Evolutionary conservation across 2,797 vertebrate genomes (phyloP).

Genomic region (Gymnoscopelus braueri): DNA sequence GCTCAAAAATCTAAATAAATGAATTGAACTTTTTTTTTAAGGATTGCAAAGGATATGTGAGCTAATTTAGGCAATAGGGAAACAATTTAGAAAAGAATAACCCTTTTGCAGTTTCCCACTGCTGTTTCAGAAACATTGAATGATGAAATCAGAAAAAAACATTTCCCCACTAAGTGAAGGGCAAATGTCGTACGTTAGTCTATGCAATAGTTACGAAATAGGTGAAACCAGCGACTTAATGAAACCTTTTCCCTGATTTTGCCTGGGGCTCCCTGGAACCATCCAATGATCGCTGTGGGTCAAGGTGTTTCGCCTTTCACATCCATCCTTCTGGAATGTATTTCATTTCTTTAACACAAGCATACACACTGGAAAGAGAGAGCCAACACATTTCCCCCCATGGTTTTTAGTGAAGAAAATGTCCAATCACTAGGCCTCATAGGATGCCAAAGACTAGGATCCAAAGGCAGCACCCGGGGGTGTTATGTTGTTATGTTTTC

Average conservation of each 20-base stretch:
- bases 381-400: conserved; percentile 17
- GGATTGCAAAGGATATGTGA: too few relatives aligned
- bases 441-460: conserved; percentile 32
- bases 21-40: too few relatives aligned
- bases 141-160: too few relatives aligned
- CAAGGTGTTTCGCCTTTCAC: background rate
- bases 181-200: background rate
- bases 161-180: too few relatives aligned
- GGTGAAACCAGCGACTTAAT: background rate
- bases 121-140: too few relatives aligned
- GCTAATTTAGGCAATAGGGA: too few relatives aligned
- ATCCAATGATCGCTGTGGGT: conserved; percentile 17
- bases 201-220: background rate
- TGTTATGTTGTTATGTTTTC: conserved; percentile 22
- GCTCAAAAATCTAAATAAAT: background rate
- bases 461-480: background rate
- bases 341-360: conserved; percentile 32
- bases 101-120: too few relatives aligned
- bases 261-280: conserved; percentile 6
- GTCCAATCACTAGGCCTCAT: conserved; percentile 40
- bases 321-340: conserved; percentile 44
- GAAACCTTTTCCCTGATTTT: background rate
- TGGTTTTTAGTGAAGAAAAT: conserved; percentile 45
- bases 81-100: too few relatives aligned
- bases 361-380: conserved; percentile 27